Evolutionary conservation across 2,888 invertebrate species (phyloP).

Genomic region (Ectobius pallidus): DNA sequence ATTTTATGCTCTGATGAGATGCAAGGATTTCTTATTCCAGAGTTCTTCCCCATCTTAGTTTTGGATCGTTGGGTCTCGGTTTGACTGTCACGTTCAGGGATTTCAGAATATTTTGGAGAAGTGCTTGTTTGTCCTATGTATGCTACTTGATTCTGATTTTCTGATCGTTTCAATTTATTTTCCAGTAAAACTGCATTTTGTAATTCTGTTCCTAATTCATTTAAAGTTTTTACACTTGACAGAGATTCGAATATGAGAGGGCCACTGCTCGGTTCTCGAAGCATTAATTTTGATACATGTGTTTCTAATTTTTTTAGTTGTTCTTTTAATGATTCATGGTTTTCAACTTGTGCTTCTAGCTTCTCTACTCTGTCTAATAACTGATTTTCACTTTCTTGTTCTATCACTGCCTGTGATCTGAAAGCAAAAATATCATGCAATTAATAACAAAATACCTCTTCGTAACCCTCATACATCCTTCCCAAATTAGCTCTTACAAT

Average conservation of each 20-base stretch:
- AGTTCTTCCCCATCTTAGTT: background rate
- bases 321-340: background rate
- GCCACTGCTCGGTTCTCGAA: background rate
- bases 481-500: too few species aligned
- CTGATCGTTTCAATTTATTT: background rate
- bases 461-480: too few species aligned
- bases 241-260: too few species aligned
- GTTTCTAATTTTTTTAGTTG: background rate
- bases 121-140: background rate
- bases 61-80: background rate
- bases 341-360: background rate
- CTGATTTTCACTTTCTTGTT: background rate
- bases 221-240: too few species aligned
- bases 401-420: background rate
- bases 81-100: background rate
- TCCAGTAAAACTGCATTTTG: background rate
- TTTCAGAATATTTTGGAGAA: background rate
- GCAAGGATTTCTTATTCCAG: background rate
- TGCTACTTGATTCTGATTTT: background rate
- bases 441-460: too few species aligned
- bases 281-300: background rate
- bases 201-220: too few species aligned
- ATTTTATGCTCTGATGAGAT: background rate
- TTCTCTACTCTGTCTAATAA: background rate
- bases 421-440: too few species aligned